Base-by-base conservation (phyloP, 2,888 invertebrate species). In the Phoenoteleia sp. region DNA sequence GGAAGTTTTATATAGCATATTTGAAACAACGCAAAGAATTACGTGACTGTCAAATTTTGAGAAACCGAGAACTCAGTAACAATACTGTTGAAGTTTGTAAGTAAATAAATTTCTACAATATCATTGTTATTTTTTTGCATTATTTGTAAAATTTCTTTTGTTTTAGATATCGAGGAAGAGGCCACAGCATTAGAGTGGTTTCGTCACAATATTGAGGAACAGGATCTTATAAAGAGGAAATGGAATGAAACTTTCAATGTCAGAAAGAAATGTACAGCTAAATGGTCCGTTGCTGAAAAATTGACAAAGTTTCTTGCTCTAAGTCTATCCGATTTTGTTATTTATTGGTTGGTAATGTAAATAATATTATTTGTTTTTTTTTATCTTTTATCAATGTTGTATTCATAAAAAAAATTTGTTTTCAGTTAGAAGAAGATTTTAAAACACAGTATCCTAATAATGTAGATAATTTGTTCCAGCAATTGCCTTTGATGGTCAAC, bases 1-100 rank as follows among this genome's bases (percentile, higher is more conserved):
- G 74, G 15, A 74, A 74, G 39, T 19, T 74, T 13, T 74, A 74
- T 47, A 11, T 17, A 11, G 39, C 42, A 19, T 75, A 75, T 15
- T 1, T 64, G 0, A 49, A 54, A 21, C 54, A 64, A 62, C 52
- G 74, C 2, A 25, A 47, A 52, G 74, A 75, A 60, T 39, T 75
- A 21, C 49, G 64, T 9, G 64, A 75, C 7, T 29, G 74, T 29
- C 4, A 13, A 29, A 15, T 75, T 27, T 29, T 75, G 27, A 17
- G 33, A 13, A 5, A 11, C 17, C 39, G 39, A 15, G 19, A 27
- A 27, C 6, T 29, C 15, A 6, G 11, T 17, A 29, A 29, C 56
- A 56, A 33, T 29, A 33, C 17, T n/a, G n/a, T n/a, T n/a, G n/a
- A n/a, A n/a, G n/a, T n/a, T n/a, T n/a, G n/a, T n/a, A n/a, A n/a